Base-by-base conservation (phyloP, 2,888 invertebrate genomes). In the Eurois occulta region DNA sequence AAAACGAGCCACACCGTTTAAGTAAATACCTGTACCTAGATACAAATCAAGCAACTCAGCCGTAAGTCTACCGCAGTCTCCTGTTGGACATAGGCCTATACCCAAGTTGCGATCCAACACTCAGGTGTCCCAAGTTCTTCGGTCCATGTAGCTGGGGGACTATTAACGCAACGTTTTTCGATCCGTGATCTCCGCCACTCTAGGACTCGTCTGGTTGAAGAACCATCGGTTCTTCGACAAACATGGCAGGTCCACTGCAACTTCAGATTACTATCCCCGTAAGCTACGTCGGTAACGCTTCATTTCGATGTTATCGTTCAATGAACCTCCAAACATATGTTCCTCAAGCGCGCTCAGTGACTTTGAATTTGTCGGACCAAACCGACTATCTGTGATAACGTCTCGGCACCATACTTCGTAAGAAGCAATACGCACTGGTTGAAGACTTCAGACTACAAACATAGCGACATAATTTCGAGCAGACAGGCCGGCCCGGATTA, bases 281-380 rank as follows among this genome's bases (percentile, higher is more conserved):
- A 24, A 46, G 46, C 24, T 46, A 38, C 38, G 11, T 38, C 46
- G 5, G 7, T 18, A 24, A 6, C 1, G 35, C 24, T 76, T 48
- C 13, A 38, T 43, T 48, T 28, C 2, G 16, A 21, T 18, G 16
- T 46, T 28, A 35, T 28, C 24, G 8, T 58, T 38, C 4, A 58
- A 74, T 43, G n/a, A 43, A 55, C 32, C 10, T 35, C 18, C 18
- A 41, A 73, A 18, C 18, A 8, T 52, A 41, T 41, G 41, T 1
- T 18, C 32, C 38, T 73, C 11, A 24, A 38, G 21, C 38, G 35
- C 35, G 46, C 21, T 16, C 10, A 28, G 48, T 7, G 28, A 41
- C 18, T 11, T 72, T 41, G 18, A 73, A 41, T 72, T 73, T n/a
- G 11, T 62, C 32, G 38, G 38, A 13, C 24, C 38, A 68, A 35